Base-by-base conservation (phyloP, 2,797 vertebrate genomes). In the Rhadinocentrus ornatus region DNA sequence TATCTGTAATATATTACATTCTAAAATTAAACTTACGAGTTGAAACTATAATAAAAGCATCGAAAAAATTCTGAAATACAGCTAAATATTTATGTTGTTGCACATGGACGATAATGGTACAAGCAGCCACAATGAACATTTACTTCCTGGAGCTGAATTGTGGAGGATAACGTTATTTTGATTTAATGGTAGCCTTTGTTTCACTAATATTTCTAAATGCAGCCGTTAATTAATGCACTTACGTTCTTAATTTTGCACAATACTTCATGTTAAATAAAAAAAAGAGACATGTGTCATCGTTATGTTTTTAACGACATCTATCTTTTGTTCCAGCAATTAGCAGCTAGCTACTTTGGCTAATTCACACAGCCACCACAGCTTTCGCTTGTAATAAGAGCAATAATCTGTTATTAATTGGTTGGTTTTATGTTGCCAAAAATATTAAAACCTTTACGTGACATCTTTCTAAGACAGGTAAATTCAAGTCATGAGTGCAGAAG, bases 401-500 rank as follows among this genome's bases (percentile, higher is more conserved):
- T 8, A 53, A 20, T 24, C 56, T 55, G 1, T 59, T 44, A 39
- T 39, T 44, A 24, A 50, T 71, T 52, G 69, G 1, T 15, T 83
- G 54, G 22, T 66, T 55, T 77, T 39, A 2, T 5, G n/a, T 53
- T 65, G 26, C 39, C 0, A 61, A 60, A 50, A 72, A 35, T 48
- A 54, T 13, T 29, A 53, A 58, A 57, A 66, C 71, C 41, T 58
- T 41, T 73, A 37, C 68, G 48, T 75, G 54, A 82, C 69, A 80
- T 63, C 63, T 81, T 84, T 82, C 32, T 22, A 62, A 66, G 37
- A 66, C 62, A 82, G 75, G 81, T 65, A 84, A 53, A 85, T 77
- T 50, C 77, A 78, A 89, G 85, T 77, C 56, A 97, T 97, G 96
- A 96, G 93, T 81, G 89, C 86, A 71, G 93, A 82, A 52, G 94